A percentile compares a stretch with the other conserved stretches of the same genome.
Evolutionary conservation across 2,888 invertebrate species (phyloP).

Genomic region (Tetragonula carbonaria): DNA sequence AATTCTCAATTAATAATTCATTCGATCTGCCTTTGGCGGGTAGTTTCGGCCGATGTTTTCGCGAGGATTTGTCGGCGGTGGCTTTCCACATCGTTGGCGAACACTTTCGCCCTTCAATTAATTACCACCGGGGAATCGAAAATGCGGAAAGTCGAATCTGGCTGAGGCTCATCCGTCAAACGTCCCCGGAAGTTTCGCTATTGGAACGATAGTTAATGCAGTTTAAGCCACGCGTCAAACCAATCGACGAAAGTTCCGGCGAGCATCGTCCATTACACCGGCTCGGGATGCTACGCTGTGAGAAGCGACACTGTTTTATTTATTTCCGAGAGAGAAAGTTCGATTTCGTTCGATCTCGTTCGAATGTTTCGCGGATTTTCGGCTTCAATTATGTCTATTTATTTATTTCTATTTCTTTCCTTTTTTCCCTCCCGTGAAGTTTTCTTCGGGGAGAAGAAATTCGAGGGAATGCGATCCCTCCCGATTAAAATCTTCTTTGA

Average conservation of each 20-base stretch:
- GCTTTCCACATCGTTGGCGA: constrained; percentile 21
- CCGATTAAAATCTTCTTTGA: neutral
- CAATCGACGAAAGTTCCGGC: constrained; percentile 58
- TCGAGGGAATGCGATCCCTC: neutral
- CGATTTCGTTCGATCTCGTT: neutral
- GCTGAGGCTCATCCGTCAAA: constrained; percentile 69
- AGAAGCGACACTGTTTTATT: constrained; percentile 51
- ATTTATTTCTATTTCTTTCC: neutral
- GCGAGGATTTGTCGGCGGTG: constrained; percentile 27
- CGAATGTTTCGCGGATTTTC: too few species aligned
- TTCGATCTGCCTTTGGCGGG: neutral
- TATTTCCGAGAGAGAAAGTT: constrained; percentile 58
- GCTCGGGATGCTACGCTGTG: constrained; percentile 43
- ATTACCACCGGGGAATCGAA: constrained; percentile 61
- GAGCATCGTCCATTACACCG: constrained; percentile 65
- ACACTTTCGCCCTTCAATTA: constrained; percentile 58
- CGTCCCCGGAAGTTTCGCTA: constrained; percentile 69
- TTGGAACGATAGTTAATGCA: constrained; percentile 67
- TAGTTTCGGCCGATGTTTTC: neutral
- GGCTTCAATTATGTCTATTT: neutral
- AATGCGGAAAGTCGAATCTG: constrained; percentile 66
- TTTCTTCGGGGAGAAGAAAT: too few species aligned
- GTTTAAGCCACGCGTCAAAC: constrained; percentile 62
- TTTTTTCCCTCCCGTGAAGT: neutral
- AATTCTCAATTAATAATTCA: constrained; percentile 7